A percentile compares a stretch with the other conserved stretches of the same genome.
Conservation (phyloP, 2,888 invertebrate genomes). For the Ophraella communa region DNA sequence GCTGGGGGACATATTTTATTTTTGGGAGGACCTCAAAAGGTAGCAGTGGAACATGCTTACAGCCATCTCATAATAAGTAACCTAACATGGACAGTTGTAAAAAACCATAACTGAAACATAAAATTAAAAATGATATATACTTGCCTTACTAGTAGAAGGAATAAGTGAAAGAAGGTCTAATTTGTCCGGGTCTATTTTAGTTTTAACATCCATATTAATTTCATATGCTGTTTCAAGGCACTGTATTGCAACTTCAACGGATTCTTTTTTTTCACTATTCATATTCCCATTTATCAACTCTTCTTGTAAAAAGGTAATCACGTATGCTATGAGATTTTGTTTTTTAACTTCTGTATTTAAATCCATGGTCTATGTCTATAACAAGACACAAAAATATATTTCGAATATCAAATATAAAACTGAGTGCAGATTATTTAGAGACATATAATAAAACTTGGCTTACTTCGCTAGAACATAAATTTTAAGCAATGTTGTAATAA, state of each 20-base stretch:
- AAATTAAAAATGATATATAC: not conserved
- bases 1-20: too few species aligned
- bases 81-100: too few species aligned
- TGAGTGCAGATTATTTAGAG: too few species aligned
- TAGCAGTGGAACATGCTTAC: too few species aligned
- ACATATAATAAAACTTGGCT: too few species aligned
- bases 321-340: conserved; percentile 46
- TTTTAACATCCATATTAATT: conserved; percentile 58
- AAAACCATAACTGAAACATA: too few species aligned
- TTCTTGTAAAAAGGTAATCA: conserved; percentile 52
- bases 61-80: too few species aligned
- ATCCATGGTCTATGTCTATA: conserved; percentile 32
- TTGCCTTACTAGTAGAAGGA: conserved; percentile 29
- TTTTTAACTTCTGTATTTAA: conserved; percentile 31
- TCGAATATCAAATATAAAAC: too few species aligned
- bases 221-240: conserved; percentile 92
- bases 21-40: too few species aligned
- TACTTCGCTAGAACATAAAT: too few species aligned
- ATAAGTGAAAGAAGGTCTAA: conserved; percentile 41
- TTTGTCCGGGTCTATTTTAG: conserved; percentile 36
- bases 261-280: conserved; percentile 65
- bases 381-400: not conserved
- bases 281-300: conserved; percentile 48
- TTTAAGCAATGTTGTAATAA: too few species aligned
- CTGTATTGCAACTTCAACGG: conserved; percentile 92